Evolutionary conservation across 2,888 invertebrate species (phyloP).

Genomic region (Drosophila neotestacea): DNA sequence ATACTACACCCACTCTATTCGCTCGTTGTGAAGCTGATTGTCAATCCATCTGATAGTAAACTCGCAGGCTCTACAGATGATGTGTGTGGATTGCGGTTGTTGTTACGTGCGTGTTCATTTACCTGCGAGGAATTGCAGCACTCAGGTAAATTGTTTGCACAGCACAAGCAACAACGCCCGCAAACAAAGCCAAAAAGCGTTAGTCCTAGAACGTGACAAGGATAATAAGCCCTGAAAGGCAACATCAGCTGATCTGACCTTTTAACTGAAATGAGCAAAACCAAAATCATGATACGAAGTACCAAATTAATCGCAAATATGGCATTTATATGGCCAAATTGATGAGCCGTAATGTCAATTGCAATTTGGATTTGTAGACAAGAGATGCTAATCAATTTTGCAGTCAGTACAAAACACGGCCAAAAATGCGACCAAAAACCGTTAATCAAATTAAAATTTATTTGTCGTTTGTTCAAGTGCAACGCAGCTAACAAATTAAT

Average conservation of each 20-base stretch:
- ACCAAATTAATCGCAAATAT: conserved; percentile 11
- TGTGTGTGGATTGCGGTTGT: conserved; percentile 6
- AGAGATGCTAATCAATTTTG: conserved; percentile 62
- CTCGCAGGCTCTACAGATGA: conserved; percentile 3
- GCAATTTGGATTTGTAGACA: conserved; percentile 22
- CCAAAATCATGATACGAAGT: conserved; percentile 26
- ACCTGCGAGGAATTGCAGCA: conserved; percentile 59
- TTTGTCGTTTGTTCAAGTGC: conserved; percentile 48
- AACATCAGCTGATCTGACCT: conserved; percentile 30
- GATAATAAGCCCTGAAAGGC: conserved; percentile 48
- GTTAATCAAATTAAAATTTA: conserved; percentile 77
- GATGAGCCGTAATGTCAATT: conserved; percentile 50
- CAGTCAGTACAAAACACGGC: conserved; percentile 41
- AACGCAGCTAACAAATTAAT: conserved; percentile 54
- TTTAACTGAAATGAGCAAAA: conserved; percentile 54
- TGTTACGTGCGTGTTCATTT: conserved; percentile 36
- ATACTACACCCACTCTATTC: conserved; percentile 1
- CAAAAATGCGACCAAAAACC: conserved; percentile 52
- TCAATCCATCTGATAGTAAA: conserved; percentile 22
- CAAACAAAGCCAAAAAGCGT: conserved; percentile 50
- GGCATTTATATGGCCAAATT: conserved; percentile 31
- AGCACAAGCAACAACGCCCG: conserved; percentile 23
- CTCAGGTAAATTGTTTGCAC: conserved; percentile 64
- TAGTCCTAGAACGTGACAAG: conserved; percentile 55
- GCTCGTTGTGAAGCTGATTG: conserved; percentile 9